A percentile compares a stretch with the other conserved stretches of the same genome.
phyloP scores from a whole-genome alignment of 2,888 invertebrate species.

The Hirtodrosophila duncani region DNA sequence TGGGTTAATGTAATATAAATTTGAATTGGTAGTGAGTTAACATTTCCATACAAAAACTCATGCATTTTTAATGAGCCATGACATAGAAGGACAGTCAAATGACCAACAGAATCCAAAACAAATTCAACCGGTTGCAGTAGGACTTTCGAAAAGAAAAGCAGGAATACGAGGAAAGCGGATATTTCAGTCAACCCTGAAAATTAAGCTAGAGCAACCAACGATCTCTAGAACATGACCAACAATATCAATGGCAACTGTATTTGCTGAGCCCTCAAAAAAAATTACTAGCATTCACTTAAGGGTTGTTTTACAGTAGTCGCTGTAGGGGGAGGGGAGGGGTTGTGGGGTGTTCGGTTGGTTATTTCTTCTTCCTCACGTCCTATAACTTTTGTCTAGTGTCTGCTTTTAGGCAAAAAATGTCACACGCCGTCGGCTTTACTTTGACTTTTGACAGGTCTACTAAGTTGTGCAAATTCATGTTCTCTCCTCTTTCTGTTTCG shows the following conservation, averaged over 20 bases:
- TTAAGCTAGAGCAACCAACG: too few species aligned
- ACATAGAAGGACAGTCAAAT: too few species aligned
- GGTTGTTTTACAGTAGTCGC: background rate
- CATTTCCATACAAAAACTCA: too few species aligned
- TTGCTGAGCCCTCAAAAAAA: slow-evolving; percentile 49
- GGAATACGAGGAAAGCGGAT: background rate
- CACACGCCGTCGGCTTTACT: slow-evolving; percentile 58
- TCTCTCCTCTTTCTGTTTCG: slow-evolving; percentile 10
- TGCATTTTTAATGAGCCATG: too few species aligned
- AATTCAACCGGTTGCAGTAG: too few species aligned
- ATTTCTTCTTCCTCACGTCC: slow-evolving; percentile 30
- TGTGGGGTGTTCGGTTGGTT: slow-evolving; percentile 16
- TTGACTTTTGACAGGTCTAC: slow-evolving; percentile 65
- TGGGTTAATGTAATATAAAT: too few species aligned
- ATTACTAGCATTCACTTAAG: slow-evolving; percentile 47
- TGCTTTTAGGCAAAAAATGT: slow-evolving; percentile 42
- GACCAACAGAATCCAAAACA: too few species aligned
- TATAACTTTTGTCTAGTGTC: slow-evolving; percentile 27
- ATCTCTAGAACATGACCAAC: slow-evolving; percentile 34
- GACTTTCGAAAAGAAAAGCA: slow-evolving; percentile 12
- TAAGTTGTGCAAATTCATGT: slow-evolving; percentile 60
- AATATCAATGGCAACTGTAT: slow-evolving; percentile 53
- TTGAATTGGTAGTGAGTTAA: too few species aligned
- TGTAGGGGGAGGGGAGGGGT: slow-evolving; percentile 5
- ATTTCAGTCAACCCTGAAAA: too few species aligned